phyloP scores from a whole-genome alignment of 2,797 vertebrate species.

The Helarctos malayanus region DNA sequence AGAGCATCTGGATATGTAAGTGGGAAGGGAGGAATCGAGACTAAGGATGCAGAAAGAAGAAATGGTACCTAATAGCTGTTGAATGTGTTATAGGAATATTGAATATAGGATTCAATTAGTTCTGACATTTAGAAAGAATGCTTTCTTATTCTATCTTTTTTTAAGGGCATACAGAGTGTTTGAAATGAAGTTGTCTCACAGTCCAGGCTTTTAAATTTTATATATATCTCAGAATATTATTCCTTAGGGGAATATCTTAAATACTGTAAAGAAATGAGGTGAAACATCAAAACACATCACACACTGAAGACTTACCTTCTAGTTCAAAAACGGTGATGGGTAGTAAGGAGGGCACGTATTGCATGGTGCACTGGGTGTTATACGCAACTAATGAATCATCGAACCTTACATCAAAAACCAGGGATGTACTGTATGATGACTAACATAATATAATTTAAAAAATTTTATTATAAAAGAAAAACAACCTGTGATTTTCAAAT shows the following conservation, averaged over 20 bases:
- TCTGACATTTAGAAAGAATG: constrained; percentile 36
- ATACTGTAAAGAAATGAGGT: neutral
- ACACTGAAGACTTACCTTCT: neutral
- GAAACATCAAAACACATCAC: neutral
- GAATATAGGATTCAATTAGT: neutral
- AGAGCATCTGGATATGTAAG: neutral
- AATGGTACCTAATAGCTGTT: neutral
- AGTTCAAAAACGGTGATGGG: neutral
- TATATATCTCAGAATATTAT: neutral
- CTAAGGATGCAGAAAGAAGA: neutral
- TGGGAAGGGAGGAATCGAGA: neutral
- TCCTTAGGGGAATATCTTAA: neutral
- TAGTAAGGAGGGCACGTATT: too few species aligned
- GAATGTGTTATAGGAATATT: neutral
- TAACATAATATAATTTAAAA: too few species aligned
- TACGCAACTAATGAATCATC: too few species aligned
- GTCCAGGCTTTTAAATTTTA: neutral
- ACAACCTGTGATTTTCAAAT: neutral
- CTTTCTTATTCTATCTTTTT: neutral
- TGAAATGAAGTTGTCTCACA: neutral
- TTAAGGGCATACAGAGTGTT: neutral
- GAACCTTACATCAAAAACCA: too few species aligned
- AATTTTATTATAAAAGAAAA: too few species aligned
- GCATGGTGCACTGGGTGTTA: too few species aligned
- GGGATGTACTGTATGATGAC: too few species aligned